Conservation (phyloP, 2,113 vertebrate genomes). For the Neotragus pygmaeus region DNA sequence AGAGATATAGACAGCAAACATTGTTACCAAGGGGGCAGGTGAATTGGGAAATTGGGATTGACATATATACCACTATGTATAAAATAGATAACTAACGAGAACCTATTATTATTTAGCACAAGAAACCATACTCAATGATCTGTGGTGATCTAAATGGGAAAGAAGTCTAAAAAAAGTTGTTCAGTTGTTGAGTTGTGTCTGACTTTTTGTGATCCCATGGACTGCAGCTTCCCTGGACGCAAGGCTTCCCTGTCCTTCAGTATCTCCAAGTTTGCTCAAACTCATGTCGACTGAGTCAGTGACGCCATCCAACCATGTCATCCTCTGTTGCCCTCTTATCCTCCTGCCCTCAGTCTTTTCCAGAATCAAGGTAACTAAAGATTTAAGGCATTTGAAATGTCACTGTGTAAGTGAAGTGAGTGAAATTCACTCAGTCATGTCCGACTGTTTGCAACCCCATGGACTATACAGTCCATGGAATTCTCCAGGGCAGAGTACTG, state of each 20-base stretch:
- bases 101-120: not conserved
- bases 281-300: not conserved
- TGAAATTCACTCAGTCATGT: not conserved
- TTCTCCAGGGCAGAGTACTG: not conserved
- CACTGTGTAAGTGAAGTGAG: not conserved
- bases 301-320: not conserved
- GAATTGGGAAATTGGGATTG: not conserved
- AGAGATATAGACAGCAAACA: not conserved
- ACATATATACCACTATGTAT: not conserved
- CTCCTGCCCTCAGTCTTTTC: not conserved
- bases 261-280: not conserved
- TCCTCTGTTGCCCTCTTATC: not conserved
- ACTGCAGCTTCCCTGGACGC: not conserved
- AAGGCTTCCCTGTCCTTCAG: not conserved
- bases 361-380: not conserved
- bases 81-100: not conserved
- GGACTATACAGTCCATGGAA: not conserved
- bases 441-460: rapidly evolving
- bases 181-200: not conserved
- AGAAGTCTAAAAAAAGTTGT: not conserved
- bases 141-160: not conserved
- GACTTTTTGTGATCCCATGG: not conserved
- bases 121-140: not conserved
- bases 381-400: not conserved
- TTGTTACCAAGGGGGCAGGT: not conserved